A percentile compares a stretch with the other conserved stretches of the same genome.
Conservation (phyloP, 2,888 invertebrate species). For the Limnephilus marmoratus region DNA sequence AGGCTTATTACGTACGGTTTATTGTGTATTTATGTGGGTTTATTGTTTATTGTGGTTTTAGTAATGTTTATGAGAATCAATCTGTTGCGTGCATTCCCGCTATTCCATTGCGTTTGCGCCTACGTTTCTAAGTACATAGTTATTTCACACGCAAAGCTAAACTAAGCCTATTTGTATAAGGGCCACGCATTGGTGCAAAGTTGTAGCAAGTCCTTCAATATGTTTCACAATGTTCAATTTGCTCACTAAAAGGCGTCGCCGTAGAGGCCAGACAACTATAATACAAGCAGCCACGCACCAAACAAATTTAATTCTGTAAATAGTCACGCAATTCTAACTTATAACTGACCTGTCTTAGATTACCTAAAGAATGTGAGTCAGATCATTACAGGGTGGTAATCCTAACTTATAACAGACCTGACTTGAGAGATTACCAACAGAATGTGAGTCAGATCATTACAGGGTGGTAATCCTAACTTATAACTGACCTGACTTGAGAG, state of each 20-base stretch:
- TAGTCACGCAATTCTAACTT: neutral
- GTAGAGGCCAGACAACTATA: slow-evolving; percentile 6
- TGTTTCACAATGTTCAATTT: neutral
- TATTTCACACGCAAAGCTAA: slow-evolving; percentile 46
- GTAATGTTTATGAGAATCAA: neutral
- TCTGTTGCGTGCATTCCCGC: neutral
- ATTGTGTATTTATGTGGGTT: too few relatives aligned
- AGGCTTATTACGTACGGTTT: neutral
- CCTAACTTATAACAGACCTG: neutral
- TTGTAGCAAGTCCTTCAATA: neutral
- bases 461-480: neutral
- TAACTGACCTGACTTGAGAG: neutral
- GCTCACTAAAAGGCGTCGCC: slow-evolving; percentile 3
- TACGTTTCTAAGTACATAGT: neutral
- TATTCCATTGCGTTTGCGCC: neutral
- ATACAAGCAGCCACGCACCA: neutral
- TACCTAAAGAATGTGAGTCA: neutral
- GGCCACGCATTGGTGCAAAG: slow-evolving; percentile 42
- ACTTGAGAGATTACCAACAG: too few relatives aligned
- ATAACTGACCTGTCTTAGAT: neutral
- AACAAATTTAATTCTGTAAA: neutral
- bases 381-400: neutral
- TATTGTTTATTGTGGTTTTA: neutral
- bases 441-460: neutral
- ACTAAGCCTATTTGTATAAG: slow-evolving; percentile 35